These are phyloP conservation scores for Podarcis cretensis DNA, from an alignment of 2,113 vertebrate species.

Conservation along the genomic window DNA sequence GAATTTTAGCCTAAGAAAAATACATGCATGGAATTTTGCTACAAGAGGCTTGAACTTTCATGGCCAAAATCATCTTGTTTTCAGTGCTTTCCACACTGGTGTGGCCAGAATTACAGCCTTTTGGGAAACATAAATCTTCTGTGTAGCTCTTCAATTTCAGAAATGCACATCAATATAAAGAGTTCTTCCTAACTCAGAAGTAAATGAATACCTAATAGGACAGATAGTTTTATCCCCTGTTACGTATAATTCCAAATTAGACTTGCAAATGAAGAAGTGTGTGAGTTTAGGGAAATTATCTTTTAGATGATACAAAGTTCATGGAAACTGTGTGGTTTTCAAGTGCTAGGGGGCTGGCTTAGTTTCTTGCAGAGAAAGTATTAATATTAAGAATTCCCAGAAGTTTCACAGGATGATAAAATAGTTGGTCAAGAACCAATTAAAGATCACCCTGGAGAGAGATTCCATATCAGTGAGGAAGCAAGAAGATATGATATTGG, in stretches of 20 bases:
- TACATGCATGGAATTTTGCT: neutral
- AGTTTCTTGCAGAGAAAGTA: neutral
- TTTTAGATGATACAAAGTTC: neutral
- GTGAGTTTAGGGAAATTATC: neutral
- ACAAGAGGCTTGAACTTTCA: neutral
- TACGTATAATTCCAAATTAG: neutral
- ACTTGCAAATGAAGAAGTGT: neutral
- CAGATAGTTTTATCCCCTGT: neutral
- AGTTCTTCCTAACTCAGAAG: neutral
- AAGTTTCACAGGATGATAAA: slow-evolving; percentile 12
- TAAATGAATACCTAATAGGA: neutral
- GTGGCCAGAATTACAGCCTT: neutral
- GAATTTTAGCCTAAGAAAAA: too few relatives aligned
- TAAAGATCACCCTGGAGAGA: neutral
- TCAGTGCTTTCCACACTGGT: neutral
- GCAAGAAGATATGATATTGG: neutral
- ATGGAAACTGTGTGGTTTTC: neutral
- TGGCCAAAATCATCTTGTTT: neutral
- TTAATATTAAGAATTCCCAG: neutral
- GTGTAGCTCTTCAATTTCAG: neutral
- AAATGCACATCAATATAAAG: neutral
- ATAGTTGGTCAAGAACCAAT: neutral
- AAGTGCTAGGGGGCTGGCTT: neutral
- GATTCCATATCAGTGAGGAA: slow-evolving; percentile 11
- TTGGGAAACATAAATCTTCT: neutral